Evolutionary conservation across 2,797 vertebrate genomes (phyloP).

Genomic region (Borostomias antarcticus): DNA sequence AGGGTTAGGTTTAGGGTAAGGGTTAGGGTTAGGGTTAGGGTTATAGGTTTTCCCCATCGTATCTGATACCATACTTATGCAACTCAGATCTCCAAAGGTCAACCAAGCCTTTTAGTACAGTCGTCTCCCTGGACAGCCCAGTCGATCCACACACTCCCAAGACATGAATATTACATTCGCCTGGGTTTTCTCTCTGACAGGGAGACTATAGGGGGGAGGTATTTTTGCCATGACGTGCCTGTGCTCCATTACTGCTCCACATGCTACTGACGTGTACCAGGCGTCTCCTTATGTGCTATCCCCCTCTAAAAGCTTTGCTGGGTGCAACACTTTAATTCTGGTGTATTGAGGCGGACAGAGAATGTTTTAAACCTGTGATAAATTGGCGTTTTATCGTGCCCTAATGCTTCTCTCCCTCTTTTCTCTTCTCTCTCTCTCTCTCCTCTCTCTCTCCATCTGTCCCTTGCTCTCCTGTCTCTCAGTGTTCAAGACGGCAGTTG

Average conservation of each 20-base stretch:
- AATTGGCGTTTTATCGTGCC: not conserved
- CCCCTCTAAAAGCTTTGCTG: constrained; percentile 5
- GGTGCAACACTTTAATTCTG: not conserved
- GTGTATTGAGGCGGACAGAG: not conserved
- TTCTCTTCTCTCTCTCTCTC: constrained; percentile 29
- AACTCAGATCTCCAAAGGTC: not conserved
- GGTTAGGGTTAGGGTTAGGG: not conserved
- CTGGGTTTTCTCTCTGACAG: constrained; percentile 13
- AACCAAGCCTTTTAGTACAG: not conserved
- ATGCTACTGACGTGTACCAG: not conserved
- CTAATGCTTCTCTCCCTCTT: not conserved
- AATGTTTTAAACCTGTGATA: not conserved
- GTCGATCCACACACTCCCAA: constrained; percentile 28
- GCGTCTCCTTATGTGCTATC: constrained; percentile 1
- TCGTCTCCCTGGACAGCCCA: not conserved
- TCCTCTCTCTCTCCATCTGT: constrained; percentile 31
- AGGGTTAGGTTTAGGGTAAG: no score
- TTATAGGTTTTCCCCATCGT: no score
- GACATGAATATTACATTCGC: constrained; percentile 55
- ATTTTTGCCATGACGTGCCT: constrained; percentile 20
- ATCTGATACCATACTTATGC: no score
- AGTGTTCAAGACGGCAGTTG: constrained; percentile 98
- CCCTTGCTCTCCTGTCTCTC: constrained; percentile 41
- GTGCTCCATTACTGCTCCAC: constrained; percentile 2
- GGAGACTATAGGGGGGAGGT: constrained; percentile 20